Evolutionary conservation across 2,888 invertebrate species (phyloP).

Genomic region (Lithophane semibrunnea): DNA sequence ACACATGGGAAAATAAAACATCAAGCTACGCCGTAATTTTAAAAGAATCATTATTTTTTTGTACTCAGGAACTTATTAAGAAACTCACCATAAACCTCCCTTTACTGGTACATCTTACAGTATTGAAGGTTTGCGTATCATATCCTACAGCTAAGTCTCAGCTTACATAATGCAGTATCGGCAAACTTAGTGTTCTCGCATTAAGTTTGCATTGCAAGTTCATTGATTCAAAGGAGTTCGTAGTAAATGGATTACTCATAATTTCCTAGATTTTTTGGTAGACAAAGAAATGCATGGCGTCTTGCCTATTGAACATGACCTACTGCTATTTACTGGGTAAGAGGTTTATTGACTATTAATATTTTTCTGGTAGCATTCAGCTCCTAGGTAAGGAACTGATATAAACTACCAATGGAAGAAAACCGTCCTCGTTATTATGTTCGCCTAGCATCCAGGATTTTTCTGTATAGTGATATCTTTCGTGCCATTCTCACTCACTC

Average conservation of each 20-base stretch:
- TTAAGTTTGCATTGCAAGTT: slow-evolving; percentile 49
- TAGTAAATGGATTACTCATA: slow-evolving; percentile 23
- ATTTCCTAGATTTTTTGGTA: too few species aligned
- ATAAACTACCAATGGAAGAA: too few species aligned
- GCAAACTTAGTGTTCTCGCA: slow-evolving; percentile 47
- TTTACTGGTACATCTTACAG: neutral
- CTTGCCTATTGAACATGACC: too few species aligned
- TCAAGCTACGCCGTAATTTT: neutral
- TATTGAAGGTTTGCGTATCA: slow-evolving; percentile 38
- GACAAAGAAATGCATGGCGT: too few species aligned
- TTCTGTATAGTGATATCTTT: too few species aligned
- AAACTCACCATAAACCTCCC: neutral
- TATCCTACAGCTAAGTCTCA: slow-evolving; percentile 36
- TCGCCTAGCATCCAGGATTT: too few species aligned
- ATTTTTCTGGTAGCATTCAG: too few species aligned
- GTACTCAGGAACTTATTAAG: neutral
- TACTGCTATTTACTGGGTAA: too few species aligned
- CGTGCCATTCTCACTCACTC: too few species aligned
- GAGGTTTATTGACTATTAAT: too few species aligned
- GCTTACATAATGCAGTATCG: slow-evolving; percentile 55
- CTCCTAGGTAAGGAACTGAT: too few species aligned
- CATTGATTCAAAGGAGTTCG: slow-evolving; percentile 10
- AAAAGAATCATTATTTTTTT: neutral
- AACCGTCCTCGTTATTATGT: too few species aligned
- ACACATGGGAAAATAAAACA: neutral